Conservation (phyloP, 2,113 vertebrate species). For the Silurus glanis region DNA sequence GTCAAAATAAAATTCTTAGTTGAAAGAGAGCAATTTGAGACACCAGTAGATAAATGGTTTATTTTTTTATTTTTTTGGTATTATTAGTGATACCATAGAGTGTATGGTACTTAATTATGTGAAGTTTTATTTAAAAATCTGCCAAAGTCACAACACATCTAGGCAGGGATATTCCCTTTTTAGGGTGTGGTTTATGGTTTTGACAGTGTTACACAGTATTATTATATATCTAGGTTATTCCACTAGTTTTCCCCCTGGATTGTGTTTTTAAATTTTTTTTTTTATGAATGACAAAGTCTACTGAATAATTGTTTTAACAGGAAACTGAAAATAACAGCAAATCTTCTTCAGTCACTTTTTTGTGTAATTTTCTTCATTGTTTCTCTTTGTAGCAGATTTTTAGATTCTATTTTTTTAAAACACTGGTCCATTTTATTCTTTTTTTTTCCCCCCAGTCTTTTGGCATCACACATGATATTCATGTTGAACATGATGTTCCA, state of each 20-base stretch:
- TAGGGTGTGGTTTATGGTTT: constrained; percentile 45
- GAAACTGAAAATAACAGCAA: constrained; percentile 43
- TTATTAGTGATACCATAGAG: constrained; percentile 16
- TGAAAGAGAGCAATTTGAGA: neutral
- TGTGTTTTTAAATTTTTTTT: neutral
- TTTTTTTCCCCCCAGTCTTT: constrained; percentile 59
- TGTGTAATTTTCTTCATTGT: constrained; percentile 30
- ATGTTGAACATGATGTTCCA: constrained; percentile 75
- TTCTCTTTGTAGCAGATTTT: constrained; percentile 43
- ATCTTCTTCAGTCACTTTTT: constrained; percentile 12
- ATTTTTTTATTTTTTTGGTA: neutral
- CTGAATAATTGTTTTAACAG: constrained; percentile 39
- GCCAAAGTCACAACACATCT: constrained; percentile 42
- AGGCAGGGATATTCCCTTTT: constrained; percentile 34
- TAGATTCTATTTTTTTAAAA: constrained; percentile 35
- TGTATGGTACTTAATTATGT: constrained; percentile 48
- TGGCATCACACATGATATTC: constrained; percentile 65
- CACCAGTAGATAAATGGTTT: neutral
- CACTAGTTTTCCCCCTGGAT: constrained; percentile 39
- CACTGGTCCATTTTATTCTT: constrained; percentile 64
- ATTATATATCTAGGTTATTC: constrained; percentile 50
- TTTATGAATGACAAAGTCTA: constrained; percentile 47
- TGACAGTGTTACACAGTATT: constrained; percentile 48
- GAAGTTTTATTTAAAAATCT: constrained; percentile 38
- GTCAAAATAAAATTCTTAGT: neutral